A percentile compares a stretch with the other conserved stretches of the same genome.
Conservation (phyloP, 2,888 invertebrate species). For the Amblyteles armatorius region DNA sequence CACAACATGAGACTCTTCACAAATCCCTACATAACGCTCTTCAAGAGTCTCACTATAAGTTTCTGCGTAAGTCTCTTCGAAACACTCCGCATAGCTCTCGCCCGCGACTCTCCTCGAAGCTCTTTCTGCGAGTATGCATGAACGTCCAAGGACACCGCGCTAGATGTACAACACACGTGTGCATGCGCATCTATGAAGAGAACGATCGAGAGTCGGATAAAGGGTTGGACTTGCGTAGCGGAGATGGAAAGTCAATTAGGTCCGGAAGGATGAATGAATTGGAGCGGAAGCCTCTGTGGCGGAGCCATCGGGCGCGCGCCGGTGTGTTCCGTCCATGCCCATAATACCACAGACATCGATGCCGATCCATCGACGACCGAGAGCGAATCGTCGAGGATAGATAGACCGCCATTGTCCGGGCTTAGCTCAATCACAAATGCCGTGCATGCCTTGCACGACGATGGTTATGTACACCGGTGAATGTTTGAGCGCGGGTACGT, state of each 20-base stretch:
- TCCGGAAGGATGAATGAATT: conserved; percentile 75
- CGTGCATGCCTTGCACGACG: conserved; percentile 43
- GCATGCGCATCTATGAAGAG: conserved; percentile 1
- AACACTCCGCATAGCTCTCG: too few relatives aligned
- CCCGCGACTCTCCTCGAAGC: too few relatives aligned
- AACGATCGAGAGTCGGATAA: conserved; percentile 38
- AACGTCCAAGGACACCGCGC: too few relatives aligned
- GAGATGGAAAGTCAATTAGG: conserved; percentile 74
- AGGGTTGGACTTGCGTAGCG: conserved; percentile 39
- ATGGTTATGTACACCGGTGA: conserved; percentile 68
- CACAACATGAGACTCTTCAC: too few relatives aligned
- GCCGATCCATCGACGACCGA: conserved; percentile 51
- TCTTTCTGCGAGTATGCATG: too few relatives aligned
- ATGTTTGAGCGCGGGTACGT: conserved; percentile 25
- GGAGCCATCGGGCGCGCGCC: not conserved
- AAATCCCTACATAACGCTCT: too few relatives aligned
- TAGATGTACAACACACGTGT: too few relatives aligned
- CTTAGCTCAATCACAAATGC: conserved; percentile 79
- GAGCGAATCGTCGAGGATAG: conserved; percentile 59
- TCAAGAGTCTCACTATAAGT: too few relatives aligned
- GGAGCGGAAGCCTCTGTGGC: conserved; percentile 69
- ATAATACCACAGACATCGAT: conserved; percentile 62
- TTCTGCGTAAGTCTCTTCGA: too few relatives aligned
- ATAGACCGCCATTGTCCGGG: conserved; percentile 75
- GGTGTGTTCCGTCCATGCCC: not conserved